Evolutionary conservation across 2,888 invertebrate species (phyloP), one percentile per base, ranked within the genome.

Genomic region (Caenorhabditis becei): DNA sequence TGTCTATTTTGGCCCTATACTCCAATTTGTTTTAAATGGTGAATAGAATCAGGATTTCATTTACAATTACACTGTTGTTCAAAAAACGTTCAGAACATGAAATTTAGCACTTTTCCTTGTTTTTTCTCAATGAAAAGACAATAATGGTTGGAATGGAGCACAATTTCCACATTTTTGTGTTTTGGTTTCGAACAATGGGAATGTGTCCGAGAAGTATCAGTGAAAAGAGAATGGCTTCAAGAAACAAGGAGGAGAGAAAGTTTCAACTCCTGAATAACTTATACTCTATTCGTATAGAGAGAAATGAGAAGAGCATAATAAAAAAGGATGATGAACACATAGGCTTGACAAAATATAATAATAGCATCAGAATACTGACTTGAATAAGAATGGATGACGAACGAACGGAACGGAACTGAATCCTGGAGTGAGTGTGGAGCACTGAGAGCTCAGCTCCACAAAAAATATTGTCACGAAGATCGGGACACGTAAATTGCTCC

Each of bases 281-380:
- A 75, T 66, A 75, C 59, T 49, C 66, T 37, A 44, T 66, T 66
- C 66, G 66, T 66, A 67, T 66, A 61, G 61, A 47, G 49, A 53
- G 66, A 44, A 75, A 75, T 75, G 66, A 66, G 53, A 75, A 75
- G 66, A 75, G 59, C 75, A 66, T 75, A 75, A 75, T 75, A 75
- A 66, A 75, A 74, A 75, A 49, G 66, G 59, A 66, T 75, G 75
- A 75, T 75, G 66, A 75, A 75, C 75, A 75, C 75, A 61, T 61
- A 75, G 66, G 66, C 66, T 66, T 75, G 75, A 75, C 66, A 75
- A 75, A 74, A 75, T 75, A 66, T 66, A 75, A 75, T 75, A 66
- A 75, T 75, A 66, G 75, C 66, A 67, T 75, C 66, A 61, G 53
- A 75, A 75, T 75, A 66, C 75, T 75, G 74, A 74, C 58, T 65